Evolutionary conservation across 2,113 vertebrate species (phyloP).

Genomic region (Acanthochromis polyacanthus): DNA sequence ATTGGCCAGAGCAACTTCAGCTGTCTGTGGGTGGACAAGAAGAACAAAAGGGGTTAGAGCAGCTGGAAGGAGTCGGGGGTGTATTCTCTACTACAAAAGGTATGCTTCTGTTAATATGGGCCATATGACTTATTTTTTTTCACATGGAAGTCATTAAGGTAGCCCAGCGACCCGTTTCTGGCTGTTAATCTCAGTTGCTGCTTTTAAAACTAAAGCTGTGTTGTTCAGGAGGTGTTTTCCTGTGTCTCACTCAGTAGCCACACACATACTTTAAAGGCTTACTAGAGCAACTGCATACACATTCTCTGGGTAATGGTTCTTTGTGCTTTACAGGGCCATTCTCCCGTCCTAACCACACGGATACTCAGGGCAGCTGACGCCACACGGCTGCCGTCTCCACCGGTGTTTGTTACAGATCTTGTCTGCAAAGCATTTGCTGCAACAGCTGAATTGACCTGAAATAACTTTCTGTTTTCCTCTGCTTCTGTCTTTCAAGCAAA

Average conservation of each 20-base stretch:
- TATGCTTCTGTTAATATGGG: constrained; percentile 16
- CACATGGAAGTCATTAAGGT: constrained; percentile 2
- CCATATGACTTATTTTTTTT: constrained; percentile 10
- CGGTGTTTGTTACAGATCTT: constrained; percentile 39
- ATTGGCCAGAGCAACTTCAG: constrained; percentile 97
- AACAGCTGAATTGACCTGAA: constrained; percentile 72
- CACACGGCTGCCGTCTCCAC: constrained; percentile 43
- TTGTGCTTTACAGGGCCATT: constrained; percentile 29
- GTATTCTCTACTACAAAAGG: constrained; percentile 13
- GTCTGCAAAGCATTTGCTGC: constrained; percentile 55
- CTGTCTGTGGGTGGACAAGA: constrained; percentile 85
- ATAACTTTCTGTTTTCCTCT: constrained; percentile 43
- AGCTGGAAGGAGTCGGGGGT: constrained; percentile 5
- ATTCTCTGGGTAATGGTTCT: constrained; percentile 24
- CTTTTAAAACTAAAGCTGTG: constrained; percentile 30
- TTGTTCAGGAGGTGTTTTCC: constrained; percentile 40
- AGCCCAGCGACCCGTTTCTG: neutral
- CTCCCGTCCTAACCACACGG: constrained; percentile 37
- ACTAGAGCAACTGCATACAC: constrained; percentile 64
- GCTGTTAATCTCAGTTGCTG: constrained; percentile 18
- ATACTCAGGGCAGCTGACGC: constrained; percentile 54
- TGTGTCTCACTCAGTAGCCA: constrained; percentile 36
- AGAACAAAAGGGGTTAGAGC: constrained; percentile 48
- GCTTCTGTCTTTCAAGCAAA: constrained; percentile 42
- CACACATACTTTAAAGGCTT: constrained; percentile 52